Evolutionary conservation across 2,113 vertebrate genomes (phyloP).

Genomic region (Pseudorasbora parva): DNA sequence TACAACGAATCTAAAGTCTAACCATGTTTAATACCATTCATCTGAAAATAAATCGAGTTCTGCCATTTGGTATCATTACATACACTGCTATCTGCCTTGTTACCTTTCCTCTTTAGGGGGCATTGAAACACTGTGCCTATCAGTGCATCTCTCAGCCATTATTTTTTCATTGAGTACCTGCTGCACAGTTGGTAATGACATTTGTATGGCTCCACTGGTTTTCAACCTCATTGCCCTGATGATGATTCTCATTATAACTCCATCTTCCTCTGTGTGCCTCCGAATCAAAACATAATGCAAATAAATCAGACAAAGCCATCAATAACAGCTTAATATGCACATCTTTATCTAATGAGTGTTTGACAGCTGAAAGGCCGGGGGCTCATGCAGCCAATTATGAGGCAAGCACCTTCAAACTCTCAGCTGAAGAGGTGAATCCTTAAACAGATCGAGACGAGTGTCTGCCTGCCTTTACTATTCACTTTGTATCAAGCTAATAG

Average conservation of each 20-base stretch:
- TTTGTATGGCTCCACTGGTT: constrained; percentile 42
- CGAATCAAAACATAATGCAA: constrained; percentile 38
- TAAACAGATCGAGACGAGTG: neutral
- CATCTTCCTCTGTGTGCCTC: constrained; percentile 34
- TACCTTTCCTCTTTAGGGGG: constrained; percentile 34
- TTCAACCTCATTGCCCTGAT: constrained; percentile 47
- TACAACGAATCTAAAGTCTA: neutral
- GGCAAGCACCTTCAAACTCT: constrained; percentile 34
- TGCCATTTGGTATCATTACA: constrained; percentile 2
- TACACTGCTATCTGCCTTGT: constrained; percentile 8
- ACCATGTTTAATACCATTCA: neutral
- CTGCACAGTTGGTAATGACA: constrained; percentile 43
- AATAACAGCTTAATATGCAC: constrained; percentile 35
- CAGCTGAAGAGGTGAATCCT: constrained; percentile 33
- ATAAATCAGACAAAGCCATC: constrained; percentile 41
- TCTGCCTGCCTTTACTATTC: constrained; percentile 1
- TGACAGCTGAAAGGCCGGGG: constrained; percentile 25
- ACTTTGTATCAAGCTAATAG: neutral
- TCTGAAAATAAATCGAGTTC: neutral
- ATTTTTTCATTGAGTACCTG: constrained; percentile 37
- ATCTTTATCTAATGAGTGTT: constrained; percentile 18
- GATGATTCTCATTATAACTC: constrained; percentile 42
- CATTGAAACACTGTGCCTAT: constrained; percentile 28
- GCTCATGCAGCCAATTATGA: constrained; percentile 30
- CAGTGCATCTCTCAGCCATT: constrained; percentile 25